phyloP scores from a whole-genome alignment of 2,888 invertebrate genomes.

The Scaptomyza reducta region DNA sequence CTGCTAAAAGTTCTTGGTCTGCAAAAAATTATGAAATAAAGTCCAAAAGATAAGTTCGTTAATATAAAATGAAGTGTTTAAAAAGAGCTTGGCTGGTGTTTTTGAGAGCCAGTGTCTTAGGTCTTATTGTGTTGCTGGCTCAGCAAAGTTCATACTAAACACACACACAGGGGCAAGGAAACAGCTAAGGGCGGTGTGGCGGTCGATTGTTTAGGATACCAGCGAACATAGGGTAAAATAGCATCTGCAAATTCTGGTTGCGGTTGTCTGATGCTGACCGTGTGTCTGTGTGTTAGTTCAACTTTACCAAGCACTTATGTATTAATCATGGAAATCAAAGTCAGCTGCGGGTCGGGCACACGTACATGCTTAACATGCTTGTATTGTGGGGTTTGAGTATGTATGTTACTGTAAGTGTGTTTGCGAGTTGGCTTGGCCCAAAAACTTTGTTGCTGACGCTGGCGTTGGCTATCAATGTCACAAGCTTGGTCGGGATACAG shows the following conservation, averaged over 20 bases:
- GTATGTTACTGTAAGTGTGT: constrained; percentile 18
- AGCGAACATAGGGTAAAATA: constrained; percentile 40
- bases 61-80: constrained; percentile 1
- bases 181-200: constrained; percentile 17
- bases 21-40: constrained; percentile 1
- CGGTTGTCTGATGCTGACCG: constrained; percentile 31
- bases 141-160: constrained; percentile 49
- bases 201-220: constrained; percentile 57
- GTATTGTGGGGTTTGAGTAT: constrained; percentile 22
- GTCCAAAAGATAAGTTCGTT: not conserved
- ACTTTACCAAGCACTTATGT: constrained; percentile 80
- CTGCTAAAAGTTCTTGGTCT: not conserved
- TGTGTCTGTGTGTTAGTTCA: constrained; percentile 32
- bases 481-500: constrained; percentile 34
- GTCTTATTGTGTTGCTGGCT: constrained; percentile 50
- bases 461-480: constrained; percentile 70
- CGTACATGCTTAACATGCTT: constrained; percentile 32
- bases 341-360: constrained; percentile 55
- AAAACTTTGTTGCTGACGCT: constrained; percentile 66
- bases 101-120: constrained; percentile 27
- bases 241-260: constrained; percentile 62
- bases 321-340: constrained; percentile 79
- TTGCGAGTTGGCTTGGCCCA: constrained; percentile 44
- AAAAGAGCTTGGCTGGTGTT: constrained; percentile 9
- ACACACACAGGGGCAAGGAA: constrained; percentile 34